Evolutionary conservation across 2,888 invertebrate genomes (phyloP), one percentile per base, ranked within the genome.

Genomic region (Schizotus pectinicornis): DNA sequence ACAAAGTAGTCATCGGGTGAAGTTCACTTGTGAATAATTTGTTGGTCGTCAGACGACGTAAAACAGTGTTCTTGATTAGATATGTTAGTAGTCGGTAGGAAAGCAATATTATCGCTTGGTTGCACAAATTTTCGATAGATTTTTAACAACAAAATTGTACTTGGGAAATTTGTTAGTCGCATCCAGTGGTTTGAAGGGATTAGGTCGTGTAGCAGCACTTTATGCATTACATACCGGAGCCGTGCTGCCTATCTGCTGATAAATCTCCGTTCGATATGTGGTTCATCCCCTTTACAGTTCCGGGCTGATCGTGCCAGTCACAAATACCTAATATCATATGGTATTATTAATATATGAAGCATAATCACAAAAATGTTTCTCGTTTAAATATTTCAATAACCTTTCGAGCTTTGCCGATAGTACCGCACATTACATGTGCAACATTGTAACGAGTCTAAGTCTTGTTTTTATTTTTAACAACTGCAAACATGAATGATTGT

Each of bases 231-330:
- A 8, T 39, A 9, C 46, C 39, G 43, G 36, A 58, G 42, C 34
- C 59, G 49, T 59, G 50, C 11, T 12, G 12, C 45, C 8, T 73
- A 73, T 73, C 73, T 67, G 37, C 62, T 65, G 69, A 73, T 72
- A 70, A 73, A 73, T 73, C 73, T 73, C 54, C 64, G 72, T 70
- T 73, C 72, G 64, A 72, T 72, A 73, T 72, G 59, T 71, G 68
- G 67, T 70, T 70, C 72, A 73, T 73, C 68, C 70, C 70, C 67
- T 58, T 65, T 67, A 51, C 62, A 56, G 58, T 65, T 61, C 56
- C 59, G 62, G 59, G 64, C 56, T 51, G 56, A 62, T 65, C 67
- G 74, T 74, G 62, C 72, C 74, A 71, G 73, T 68, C 68, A 62
- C 71, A 61, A 56, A 55, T 41, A 36, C 56, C 62, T 46, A 47